Conservation (phyloP, 2,888 invertebrate species). For the Drymonia ruficornis region DNA sequence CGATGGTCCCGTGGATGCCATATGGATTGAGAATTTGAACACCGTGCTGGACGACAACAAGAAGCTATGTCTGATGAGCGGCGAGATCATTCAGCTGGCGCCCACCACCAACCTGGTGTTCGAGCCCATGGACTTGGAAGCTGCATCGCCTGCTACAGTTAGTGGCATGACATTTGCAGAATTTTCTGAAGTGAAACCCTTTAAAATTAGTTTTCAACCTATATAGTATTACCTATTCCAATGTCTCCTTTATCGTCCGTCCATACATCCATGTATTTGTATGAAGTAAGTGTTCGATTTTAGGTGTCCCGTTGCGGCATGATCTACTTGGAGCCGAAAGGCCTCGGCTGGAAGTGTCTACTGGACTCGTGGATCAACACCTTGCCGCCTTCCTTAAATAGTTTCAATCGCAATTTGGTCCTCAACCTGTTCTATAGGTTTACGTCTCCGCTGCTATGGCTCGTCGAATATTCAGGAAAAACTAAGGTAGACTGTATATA, state of each 20-base stretch:
- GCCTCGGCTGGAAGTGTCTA: conserved; percentile 95
- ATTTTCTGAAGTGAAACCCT: no score
- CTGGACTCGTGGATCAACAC: conserved; percentile 93
- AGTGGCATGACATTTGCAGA: conserved; percentile 1
- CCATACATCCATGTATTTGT: neutral
- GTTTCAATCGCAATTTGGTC: conserved; percentile 88
- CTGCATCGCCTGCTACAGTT: conserved; percentile 96
- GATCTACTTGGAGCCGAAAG: conserved; percentile 97
- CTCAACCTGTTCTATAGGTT: conserved; percentile 91
- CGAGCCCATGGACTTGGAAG: conserved; percentile 98
- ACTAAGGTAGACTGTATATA: conserved; percentile 79
- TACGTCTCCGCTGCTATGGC: conserved; percentile 90
- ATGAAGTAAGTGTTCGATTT: neutral
- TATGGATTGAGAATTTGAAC: conserved; percentile 99
- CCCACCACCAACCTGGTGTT: conserved; percentile 95
- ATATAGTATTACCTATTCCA: no score
- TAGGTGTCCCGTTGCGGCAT: conserved; percentile 97
- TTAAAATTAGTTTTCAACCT: no score
- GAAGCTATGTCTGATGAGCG: conserved; percentile 98
- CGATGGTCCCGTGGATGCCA: conserved; percentile 98
- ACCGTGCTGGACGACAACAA: conserved; percentile 98
- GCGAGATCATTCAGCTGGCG: conserved; percentile 97
- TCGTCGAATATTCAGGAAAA: conserved; percentile 88
- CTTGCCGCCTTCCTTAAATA: conserved; percentile 88
- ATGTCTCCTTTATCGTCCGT: no score